Base-by-base conservation (phyloP, 2,797 vertebrate species). In the Phaenicophaeus curvirostris region DNA sequence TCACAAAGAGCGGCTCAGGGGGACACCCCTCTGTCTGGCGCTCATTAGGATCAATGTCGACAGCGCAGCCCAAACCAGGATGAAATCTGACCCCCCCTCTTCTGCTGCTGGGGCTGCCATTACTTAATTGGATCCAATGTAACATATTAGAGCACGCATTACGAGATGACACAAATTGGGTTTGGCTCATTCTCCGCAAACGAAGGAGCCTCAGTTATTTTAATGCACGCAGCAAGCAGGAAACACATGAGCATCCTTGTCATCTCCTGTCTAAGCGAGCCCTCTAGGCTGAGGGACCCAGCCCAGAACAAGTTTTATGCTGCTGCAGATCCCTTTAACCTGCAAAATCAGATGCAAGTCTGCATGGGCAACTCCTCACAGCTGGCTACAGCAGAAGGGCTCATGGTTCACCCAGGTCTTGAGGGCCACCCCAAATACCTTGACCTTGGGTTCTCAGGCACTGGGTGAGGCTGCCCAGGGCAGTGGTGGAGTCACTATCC, bases 71-170 rank as follows among this genome's bases (percentile, higher is more conserved):
- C 74, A 55, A 66, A 78, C 28, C 12, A 31, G 84, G 74, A 68
- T 75, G 71, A 71, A 74, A 62, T 14, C 71, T 71, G 30, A 72
- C 41, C 25, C 37, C 20, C n/a, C 18, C 27, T 6, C 44, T 17
- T 48, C 77, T 10, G 17, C 85, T 87, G 54, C 88, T 71, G 78
- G 76, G 67, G 67, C 87, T 96, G 93, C 96, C 92, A 84, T 82
- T 65, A 14, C 90, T 75, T 96, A 95, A 95, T 93, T 95, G 89
- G 90, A 95, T 92, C 88, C 91, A 73, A 55, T 87, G 91, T 73
- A 90, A 90, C 54, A 1, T 50, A 83, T 94, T 90, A 93, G 72
- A 95, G 84, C 14, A 71, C 89, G 8, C 88, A 33, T 96, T 86
- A 92, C 51, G 86, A 58, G 79, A 84, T 93, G 96, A 93, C 94